These are phyloP conservation scores for Sericinus montela DNA, from an alignment of 2,888 invertebrate species.

Conservation along the genomic window DNA sequence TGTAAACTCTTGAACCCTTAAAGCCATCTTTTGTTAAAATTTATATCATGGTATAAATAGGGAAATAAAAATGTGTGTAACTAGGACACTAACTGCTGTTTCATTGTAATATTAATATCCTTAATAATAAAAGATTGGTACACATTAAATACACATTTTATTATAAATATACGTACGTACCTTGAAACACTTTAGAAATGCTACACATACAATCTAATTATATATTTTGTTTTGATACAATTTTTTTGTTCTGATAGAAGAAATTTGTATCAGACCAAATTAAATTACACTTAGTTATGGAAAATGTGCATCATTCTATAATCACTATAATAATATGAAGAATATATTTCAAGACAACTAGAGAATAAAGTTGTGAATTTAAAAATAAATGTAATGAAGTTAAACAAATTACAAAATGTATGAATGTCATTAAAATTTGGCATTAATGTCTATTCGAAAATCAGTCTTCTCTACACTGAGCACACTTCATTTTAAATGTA, in stretches of 20 bases:
- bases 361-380: constrained; percentile 19
- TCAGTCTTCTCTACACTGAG: constrained; percentile 75
- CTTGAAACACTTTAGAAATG: constrained; percentile 42
- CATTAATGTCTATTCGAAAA: constrained; percentile 49
- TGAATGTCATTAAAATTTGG: constrained; percentile 41
- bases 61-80: constrained; percentile 75
- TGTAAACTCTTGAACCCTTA: constrained; percentile 50
- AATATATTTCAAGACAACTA: constrained; percentile 8
- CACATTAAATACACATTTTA: constrained; percentile 49
- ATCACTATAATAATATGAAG: constrained; percentile 7
- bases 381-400: constrained; percentile 19
- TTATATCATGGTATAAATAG: constrained; percentile 73
- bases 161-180: constrained; percentile 57
- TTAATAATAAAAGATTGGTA: constrained; percentile 23
- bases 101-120: constrained; percentile 38
- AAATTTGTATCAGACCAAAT: constrained; percentile 11
- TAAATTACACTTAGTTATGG: constrained; percentile 2
- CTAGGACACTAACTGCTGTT: constrained; percentile 64
- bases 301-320: constrained; percentile 14
- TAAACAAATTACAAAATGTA: constrained; percentile 39
- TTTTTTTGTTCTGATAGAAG: background rate
- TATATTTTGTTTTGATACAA: constrained; percentile 8
- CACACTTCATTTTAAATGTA: constrained; percentile 33
- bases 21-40: constrained; percentile 74
- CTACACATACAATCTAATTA: constrained; percentile 23